A percentile compares a stretch with the other conserved stretches of the same genome.
Conservation (phyloP, 2,113 vertebrate species). For the Tenebrosternarchus preto region DNA sequence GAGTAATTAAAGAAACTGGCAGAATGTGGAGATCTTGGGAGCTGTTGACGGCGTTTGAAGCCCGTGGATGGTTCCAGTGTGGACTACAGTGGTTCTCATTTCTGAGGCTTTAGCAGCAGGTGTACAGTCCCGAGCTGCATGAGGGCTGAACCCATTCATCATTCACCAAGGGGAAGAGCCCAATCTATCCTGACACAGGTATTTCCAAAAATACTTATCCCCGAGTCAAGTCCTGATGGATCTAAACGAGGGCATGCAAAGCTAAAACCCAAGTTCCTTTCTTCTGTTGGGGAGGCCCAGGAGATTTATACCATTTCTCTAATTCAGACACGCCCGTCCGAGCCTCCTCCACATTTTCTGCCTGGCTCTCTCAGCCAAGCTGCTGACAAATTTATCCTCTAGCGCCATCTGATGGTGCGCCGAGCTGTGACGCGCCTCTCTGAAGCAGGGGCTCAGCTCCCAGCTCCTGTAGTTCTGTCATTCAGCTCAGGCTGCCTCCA, state of each 20-base stretch:
- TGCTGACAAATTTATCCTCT: constrained; percentile 54
- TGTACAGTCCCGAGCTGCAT: not conserved
- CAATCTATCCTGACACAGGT: not conserved
- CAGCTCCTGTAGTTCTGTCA: not conserved
- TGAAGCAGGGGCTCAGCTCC: constrained; percentile 21
- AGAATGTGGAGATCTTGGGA: too few relatives aligned
- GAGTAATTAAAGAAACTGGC: too few relatives aligned
- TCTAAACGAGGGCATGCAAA: constrained; percentile 11
- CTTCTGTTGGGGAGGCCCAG: constrained; percentile 24
- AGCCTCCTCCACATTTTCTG: constrained; percentile 10
- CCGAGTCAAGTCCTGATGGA: constrained; percentile 26
- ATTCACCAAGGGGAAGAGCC: not conserved
- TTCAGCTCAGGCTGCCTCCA: constrained; percentile 17
- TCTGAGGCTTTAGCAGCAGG: not conserved
- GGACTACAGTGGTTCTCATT: too few relatives aligned
- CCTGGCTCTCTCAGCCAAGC: constrained; percentile 10
- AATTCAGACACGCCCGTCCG: constrained; percentile 27
- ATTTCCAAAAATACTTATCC: constrained; percentile 5
- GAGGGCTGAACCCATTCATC: not conserved
- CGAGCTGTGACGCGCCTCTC: constrained; percentile 9
- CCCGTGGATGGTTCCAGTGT: too few relatives aligned
- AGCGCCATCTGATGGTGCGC: constrained; percentile 79
- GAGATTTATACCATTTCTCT: constrained; percentile 33
- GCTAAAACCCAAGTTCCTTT: constrained; percentile 14
- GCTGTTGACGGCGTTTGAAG: too few relatives aligned